Percentiles rank a stretch among this genome's conserved stretches.
phyloP scores from a whole-genome alignment of 37 sponge, comb jelly and placozoan genomes.

The Geodia barretti region DNA sequence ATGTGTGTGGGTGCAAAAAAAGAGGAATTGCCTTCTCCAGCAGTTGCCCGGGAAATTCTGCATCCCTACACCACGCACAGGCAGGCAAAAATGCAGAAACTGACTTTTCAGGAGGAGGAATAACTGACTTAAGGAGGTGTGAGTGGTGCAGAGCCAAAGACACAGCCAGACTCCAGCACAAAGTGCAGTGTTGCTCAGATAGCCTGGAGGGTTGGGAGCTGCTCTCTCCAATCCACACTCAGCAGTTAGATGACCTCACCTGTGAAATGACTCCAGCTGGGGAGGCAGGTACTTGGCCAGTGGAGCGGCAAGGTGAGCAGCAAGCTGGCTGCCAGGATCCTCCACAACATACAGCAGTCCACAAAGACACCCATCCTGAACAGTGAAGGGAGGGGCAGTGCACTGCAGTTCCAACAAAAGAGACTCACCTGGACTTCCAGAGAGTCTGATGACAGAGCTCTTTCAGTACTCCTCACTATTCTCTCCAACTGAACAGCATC shows the following conservation, averaged over 20 bases:
- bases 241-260: too few species aligned
- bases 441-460: conserved; percentile 29
- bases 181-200: neutral
- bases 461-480: conserved; percentile 51
- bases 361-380: conserved; percentile 52
- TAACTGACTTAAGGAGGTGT: neutral
- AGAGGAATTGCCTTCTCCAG: neutral
- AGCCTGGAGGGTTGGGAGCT: neutral
- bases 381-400: too few species aligned
- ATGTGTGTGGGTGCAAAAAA: conserved; percentile 31
- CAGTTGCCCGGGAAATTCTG: neutral
- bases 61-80: neutral
- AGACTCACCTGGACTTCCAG: conserved; percentile 45
- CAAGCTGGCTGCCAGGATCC: conserved; percentile 23
- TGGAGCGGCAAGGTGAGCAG: conserved; percentile 1
- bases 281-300: conserved; percentile 29
- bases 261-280: conserved; percentile 14
- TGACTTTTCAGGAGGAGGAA: too few species aligned
- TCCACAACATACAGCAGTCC: conserved; percentile 69
- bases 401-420: too few species aligned
- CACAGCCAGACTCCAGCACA: neutral
- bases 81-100: too few species aligned
- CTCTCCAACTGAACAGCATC: conserved; percentile 31
- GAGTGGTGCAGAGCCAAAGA: conserved; percentile 2
- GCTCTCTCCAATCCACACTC: too few species aligned